Evolutionary conservation across 2,113 vertebrate genomes (phyloP).

Genomic region (Lagopus muta): DNA sequence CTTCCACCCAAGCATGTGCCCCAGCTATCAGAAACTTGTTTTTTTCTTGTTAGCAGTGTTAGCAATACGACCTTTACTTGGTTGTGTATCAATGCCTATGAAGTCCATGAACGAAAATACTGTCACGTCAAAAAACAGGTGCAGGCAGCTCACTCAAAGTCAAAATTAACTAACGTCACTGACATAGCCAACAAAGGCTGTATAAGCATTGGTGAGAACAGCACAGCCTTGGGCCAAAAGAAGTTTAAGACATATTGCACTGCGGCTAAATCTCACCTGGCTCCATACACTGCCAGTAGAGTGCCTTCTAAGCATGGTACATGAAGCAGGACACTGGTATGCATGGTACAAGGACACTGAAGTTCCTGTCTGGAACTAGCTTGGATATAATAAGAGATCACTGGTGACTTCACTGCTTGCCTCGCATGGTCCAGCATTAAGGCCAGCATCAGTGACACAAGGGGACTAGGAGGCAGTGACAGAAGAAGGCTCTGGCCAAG

Average conservation of each 20-base stretch:
- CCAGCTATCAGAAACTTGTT: neutral
- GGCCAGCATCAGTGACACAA: neutral
- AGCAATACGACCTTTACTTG: neutral
- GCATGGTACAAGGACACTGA: accelerated
- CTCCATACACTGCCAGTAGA: accelerated
- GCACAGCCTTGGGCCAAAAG: neutral
- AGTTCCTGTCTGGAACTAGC: neutral
- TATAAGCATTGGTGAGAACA: neutral
- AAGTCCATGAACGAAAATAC: neutral
- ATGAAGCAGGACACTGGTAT: neutral
- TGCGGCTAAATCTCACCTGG: neutral
- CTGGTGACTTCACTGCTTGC: neutral
- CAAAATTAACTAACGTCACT: neutral
- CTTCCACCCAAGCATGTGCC: neutral
- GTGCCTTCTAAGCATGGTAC: neutral
- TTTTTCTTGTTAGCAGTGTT: neutral
- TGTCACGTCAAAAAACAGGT: neutral
- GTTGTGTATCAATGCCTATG: neutral
- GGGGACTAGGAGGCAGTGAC: accelerated
- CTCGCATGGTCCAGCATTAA: accelerated
- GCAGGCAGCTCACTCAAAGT: neutral
- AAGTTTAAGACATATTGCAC: neutral
- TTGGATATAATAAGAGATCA: neutral
- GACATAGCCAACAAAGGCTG: neutral
- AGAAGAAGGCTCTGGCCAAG: neutral